These are phyloP conservation scores for Elysia chlorotica DNA, from an alignment of 1,140 invertebrate genomes.

Conservation along the genomic window DNA sequence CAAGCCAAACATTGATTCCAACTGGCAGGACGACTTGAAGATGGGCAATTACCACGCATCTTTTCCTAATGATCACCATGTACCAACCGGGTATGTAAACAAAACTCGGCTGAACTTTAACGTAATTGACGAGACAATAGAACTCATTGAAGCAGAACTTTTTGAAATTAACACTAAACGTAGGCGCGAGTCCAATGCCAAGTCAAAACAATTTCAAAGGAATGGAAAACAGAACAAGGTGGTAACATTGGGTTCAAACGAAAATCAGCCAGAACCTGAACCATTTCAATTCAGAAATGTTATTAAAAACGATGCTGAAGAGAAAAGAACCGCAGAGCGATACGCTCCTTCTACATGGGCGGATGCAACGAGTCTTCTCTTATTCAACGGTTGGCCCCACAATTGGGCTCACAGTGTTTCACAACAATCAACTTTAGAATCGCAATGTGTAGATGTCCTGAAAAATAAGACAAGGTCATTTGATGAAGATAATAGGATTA, in stretches of 20 bases:
- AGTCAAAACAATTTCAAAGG: no score
- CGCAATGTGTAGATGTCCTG: not conserved
- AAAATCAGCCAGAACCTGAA: no score
- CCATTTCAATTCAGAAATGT: no score
- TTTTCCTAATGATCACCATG: not conserved
- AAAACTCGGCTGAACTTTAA: not conserved
- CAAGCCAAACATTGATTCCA: not conserved
- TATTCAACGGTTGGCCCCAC: not conserved
- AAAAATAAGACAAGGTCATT: not conserved
- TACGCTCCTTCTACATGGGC: not conserved
- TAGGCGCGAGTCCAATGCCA: no score
- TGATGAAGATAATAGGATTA: not conserved
- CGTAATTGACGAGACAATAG: not conserved
- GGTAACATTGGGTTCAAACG: no score
- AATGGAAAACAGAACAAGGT: no score
- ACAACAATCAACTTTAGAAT: not conserved
- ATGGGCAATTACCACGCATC: no score
- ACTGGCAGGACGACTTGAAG: not conserved
- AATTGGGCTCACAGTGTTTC: not conserved
- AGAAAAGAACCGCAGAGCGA: not conserved
- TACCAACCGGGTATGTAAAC: not conserved
- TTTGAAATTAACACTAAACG: no score
- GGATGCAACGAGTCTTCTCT: not conserved
- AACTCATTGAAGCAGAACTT: not conserved
- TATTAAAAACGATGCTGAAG: not conserved